Base-by-base conservation (phyloP, 2,888 invertebrate species). In the Catocala nupta region DNA sequence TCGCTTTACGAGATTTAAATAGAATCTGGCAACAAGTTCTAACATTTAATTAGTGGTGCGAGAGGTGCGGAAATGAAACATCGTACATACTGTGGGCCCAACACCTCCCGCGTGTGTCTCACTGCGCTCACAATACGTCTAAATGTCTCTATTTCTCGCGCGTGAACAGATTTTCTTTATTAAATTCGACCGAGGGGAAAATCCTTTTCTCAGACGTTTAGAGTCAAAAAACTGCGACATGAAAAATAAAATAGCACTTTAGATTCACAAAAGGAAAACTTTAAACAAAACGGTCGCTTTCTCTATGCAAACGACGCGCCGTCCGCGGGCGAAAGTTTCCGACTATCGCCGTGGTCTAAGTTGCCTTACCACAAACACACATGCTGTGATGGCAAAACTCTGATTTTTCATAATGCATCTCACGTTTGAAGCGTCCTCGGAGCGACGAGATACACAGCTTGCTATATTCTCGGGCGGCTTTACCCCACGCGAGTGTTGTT, bases 31-130 rank as follows among this genome's bases (percentile, higher is more conserved):
- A 86, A 83, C 85, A 87, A 88, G 83, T 89, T 87, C 81, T 86
- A 88, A 90, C 85, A 87, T 90, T 90, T 91, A 91, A 91, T 91
- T 92, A 90, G 85, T 81, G 80, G 68, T 67, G 71, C 72, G 72
- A 82, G 82, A 84, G 81, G 65, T 77, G 70, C 77, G 88, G 87
- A 90, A 90, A 90, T 90, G 85, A 90, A 90, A 88, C 83, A 86
- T 82, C 81, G 80, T 79, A 79, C 72, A 73, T 71, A 68, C 76
- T 71, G 68, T 73, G 78, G 76, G 72, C 49, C 59, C 65, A 74
- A 78, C 82, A 86, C 83, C 84, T 84, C 53, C 60, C 81, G 82
- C 82, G 82, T 81, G 82, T 83, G 80, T 73, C 72, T 76, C 58
- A 53, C 74, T 75, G 64, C 55, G 50, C 65, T 60, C 66, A 77